These are phyloP conservation scores for Papilio protenor DNA, from an alignment of 2,888 invertebrate genomes.

Conservation along the genomic window DNA sequence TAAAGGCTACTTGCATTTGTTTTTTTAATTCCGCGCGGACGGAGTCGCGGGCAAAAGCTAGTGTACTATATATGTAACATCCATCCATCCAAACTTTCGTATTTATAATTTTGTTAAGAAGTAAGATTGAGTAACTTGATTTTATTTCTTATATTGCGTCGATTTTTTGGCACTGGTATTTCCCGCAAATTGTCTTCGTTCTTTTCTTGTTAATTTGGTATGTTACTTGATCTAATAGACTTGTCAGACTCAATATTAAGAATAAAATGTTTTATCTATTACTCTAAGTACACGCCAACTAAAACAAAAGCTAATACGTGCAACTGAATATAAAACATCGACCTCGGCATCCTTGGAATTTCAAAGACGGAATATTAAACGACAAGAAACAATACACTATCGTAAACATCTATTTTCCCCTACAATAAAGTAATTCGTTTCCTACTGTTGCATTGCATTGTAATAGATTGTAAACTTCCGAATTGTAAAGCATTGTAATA, in stretches of 20 bases:
- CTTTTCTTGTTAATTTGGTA: too few relatives aligned
- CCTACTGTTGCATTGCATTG: conserved; percentile 77
- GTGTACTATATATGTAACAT: too few relatives aligned
- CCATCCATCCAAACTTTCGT: too few relatives aligned
- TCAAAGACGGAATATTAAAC: conserved; percentile 55
- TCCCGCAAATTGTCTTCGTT: too few relatives aligned
- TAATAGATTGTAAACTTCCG: conserved; percentile 77
- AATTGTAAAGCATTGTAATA: conserved; percentile 67
- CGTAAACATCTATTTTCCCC: conserved; percentile 74
- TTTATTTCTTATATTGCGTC: too few relatives aligned
- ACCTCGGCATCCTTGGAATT: conserved; percentile 69
- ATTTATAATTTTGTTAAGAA: too few relatives aligned
- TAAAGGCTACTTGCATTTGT: too few relatives aligned
- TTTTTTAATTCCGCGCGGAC: too few relatives aligned
- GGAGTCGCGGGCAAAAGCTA: too few relatives aligned
- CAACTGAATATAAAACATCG: conserved; percentile 42
- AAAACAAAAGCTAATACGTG: conserved; percentile 35
- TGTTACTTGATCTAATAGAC: too few relatives aligned
- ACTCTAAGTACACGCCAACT: conserved; percentile 36
- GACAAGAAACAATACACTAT: conserved; percentile 58
- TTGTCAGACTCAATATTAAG: not conserved
- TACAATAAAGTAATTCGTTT: conserved; percentile 76
- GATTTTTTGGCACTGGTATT: too few relatives aligned
- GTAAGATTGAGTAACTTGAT: too few relatives aligned
- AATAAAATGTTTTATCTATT: not conserved